Conservation (phyloP, 1,140 invertebrate species). For the Tetragnatha versicolor region DNA sequence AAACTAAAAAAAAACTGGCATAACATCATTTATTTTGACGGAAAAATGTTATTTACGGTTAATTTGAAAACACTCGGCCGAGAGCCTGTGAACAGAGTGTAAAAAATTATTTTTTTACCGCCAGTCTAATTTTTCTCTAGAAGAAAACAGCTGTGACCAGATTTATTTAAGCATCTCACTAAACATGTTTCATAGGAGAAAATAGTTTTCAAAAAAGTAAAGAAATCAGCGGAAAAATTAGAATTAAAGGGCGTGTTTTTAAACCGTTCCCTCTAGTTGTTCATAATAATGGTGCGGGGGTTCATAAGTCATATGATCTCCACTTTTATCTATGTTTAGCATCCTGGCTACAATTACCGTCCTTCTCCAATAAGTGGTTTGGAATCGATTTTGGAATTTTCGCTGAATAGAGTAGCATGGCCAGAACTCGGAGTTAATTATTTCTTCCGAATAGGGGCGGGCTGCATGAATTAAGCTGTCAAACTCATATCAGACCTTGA, state of each 20-base stretch:
- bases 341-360: neutral
- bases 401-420: neutral
- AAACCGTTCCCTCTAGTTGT: neutral
- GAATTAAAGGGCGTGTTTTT: neutral
- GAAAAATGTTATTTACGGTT: too few species aligned
- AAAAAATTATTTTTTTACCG: too few species aligned
- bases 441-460: constrained; percentile 6
- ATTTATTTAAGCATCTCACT: neutral
- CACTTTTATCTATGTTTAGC: constrained; percentile 7
- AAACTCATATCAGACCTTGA: constrained; percentile 11
- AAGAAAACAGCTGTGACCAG: neutral
- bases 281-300: constrained; percentile 5
- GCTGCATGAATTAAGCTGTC: constrained; percentile 38
- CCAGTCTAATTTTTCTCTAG: too few species aligned
- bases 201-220: neutral
- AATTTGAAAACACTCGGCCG: too few species aligned
- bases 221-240: neutral
- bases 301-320: neutral
- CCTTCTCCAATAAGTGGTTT: constrained; percentile 25
- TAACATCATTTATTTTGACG: too few species aligned
- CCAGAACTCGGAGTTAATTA: constrained; percentile 5
- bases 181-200: neutral
- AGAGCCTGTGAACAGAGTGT: too few species aligned
- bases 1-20: too few species aligned
- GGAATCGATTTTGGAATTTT: neutral